Evolutionary conservation across 2,888 invertebrate genomes (phyloP).

Genomic region (Phymatocera aterrima): DNA sequence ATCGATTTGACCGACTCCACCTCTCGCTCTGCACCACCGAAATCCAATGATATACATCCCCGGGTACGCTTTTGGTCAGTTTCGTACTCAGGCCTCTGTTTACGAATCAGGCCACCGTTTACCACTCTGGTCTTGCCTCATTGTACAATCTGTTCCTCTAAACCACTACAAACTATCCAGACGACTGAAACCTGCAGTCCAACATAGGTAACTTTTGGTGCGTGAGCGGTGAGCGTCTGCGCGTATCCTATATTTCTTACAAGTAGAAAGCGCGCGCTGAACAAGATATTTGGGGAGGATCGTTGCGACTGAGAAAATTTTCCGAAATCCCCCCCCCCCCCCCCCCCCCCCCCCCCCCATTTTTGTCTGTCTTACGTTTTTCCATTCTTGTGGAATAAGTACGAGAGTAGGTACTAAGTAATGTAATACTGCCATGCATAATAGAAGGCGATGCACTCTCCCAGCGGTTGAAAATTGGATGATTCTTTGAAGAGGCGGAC

Average conservation of each 20-base stretch:
- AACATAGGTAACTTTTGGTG: background rate
- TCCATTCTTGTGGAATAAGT: too few species aligned
- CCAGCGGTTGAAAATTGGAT: too few species aligned
- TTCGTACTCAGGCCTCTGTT: background rate
- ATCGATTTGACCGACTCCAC: conserved; percentile 54
- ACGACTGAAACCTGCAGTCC: conserved; percentile 1
- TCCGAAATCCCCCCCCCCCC: too few species aligned
- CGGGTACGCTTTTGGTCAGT: conserved; percentile 16
- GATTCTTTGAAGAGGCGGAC: too few species aligned
- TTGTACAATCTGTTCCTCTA: conserved; percentile 19
- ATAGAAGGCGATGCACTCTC: too few species aligned
- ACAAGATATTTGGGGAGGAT: background rate
- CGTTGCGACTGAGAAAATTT: too few species aligned
- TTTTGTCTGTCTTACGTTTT: too few species aligned
- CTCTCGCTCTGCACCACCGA: conserved; percentile 25
- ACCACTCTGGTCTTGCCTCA: conserved; percentile 22
- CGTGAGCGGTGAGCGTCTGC: background rate
- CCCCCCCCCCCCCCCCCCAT: too few species aligned
- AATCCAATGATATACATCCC: background rate
- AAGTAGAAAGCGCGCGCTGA: background rate
- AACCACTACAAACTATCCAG: background rate
- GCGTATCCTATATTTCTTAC: background rate
- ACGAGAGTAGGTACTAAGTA: background rate
- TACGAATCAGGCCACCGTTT: conserved; percentile 21
- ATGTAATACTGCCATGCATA: too few species aligned